Base-by-base conservation (phyloP, 2,113 vertebrate genomes). In the Zosterops pallidus region DNA sequence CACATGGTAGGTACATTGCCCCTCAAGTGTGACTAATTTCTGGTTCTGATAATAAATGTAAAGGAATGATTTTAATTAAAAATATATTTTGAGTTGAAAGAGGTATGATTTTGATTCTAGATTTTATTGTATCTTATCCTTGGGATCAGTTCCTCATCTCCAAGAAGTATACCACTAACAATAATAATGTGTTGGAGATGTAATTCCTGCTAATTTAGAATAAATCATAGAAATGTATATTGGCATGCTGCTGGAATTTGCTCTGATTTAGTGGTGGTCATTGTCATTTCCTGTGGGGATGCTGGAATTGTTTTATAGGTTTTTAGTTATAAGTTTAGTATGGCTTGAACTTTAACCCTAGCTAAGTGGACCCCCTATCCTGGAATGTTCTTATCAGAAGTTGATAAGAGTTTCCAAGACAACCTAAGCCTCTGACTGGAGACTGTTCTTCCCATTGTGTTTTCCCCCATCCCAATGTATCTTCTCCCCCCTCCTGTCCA, bases 181-280 rank as follows among this genome's bases (percentile, higher is more conserved):
- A 9, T 19, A 33, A 46, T 24, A 18, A 4, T 56, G 0, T 55
- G 11, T 2, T 60, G 9, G 44, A 44, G 22, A 39, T 7, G 7
- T 21, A 74, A 35, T 68, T 69, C 17, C 4, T 57, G 15, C 1
- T 77, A 44, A 53, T 64, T 69, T 15, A 44, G 6, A 37, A 56
- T 44, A 35, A 86, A 23, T 59, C 2, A 39, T 53, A 24, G 13
- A 79, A 31, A 41, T 75, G 12, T 83, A 5, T 56, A 29, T 13
- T 24, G 5, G 8, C 6, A 64, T 5, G 17, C 4, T 47, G 16
- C 31, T 62, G 22, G 12, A 69, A 26, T 89, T 72, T 80, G 26
- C 9, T 2, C 0, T 62, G 8, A 14, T 14, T 12, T 69, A 3
- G 2, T n/a, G 15, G 24, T 46, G 3, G 3, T 11, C 13, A 11